Percentiles rank a stretch among this genome's conserved stretches.
phyloP scores from a whole-genome alignment of 2,797 vertebrate genomes.

The Psittacula echo region DNA sequence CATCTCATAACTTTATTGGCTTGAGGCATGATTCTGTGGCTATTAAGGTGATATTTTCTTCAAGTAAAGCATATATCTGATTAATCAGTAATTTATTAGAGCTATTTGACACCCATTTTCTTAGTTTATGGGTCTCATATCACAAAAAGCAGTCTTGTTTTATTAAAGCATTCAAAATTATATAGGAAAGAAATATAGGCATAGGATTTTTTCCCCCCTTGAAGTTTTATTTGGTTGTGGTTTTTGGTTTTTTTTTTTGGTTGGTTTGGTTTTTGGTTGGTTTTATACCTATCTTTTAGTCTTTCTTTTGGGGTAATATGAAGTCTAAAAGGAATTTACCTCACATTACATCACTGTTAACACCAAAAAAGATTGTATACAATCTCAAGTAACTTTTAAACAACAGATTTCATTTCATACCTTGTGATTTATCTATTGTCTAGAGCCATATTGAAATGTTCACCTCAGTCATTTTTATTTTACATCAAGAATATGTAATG shows the following conservation, averaged over 20 bases:
- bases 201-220: neutral
- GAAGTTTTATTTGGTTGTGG: neutral
- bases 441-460: neutral
- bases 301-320: neutral
- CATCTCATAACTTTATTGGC: neutral
- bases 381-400: neutral
- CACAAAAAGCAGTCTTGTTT: neutral
- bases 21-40: neutral
- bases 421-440: slow-evolving; percentile 6
- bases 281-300: neutral
- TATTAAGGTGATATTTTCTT: neutral
- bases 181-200: neutral
- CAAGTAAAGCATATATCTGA: neutral
- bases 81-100: neutral
- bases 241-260: neutral
- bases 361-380: neutral
- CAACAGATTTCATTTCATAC: neutral
- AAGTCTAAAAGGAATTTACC: neutral
- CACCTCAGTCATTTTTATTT: neutral
- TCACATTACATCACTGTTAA: neutral
- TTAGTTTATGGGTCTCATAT: neutral
- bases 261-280: neutral
- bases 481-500: neutral
- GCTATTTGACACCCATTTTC: neutral
- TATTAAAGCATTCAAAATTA: neutral